Conservation (phyloP, 1,140 invertebrate genomes). For the Anadara kagoshimensis region DNA sequence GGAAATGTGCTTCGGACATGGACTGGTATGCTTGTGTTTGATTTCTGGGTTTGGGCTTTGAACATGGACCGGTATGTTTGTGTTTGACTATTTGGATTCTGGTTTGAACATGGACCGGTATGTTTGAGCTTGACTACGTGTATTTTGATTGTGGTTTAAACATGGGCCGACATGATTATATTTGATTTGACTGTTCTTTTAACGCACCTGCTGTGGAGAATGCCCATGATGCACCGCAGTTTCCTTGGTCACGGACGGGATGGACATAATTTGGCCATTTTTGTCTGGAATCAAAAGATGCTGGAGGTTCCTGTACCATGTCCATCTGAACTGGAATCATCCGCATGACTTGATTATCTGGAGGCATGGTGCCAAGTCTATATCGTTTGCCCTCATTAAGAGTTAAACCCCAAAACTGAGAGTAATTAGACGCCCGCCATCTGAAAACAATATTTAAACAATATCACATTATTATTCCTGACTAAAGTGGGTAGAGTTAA, state of each 20-base stretch:
- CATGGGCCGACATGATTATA: too few species aligned
- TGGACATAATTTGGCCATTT: conserved; percentile 85
- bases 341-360: conserved; percentile 70
- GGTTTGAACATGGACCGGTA: too few species aligned
- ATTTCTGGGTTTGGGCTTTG: too few species aligned
- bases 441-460: conserved; percentile 49
- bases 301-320: conserved; percentile 57
- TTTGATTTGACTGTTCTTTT: too few species aligned
- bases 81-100: too few species aligned
- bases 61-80: too few species aligned
- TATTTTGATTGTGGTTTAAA: too few species aligned
- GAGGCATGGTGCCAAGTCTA: conserved; percentile 81
- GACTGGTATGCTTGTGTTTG: too few species aligned
- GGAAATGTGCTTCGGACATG: too few species aligned
- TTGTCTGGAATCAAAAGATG: conserved; percentile 83
- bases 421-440: conserved; percentile 89
- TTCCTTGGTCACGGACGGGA: conserved; percentile 88
- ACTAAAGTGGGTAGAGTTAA: background rate
- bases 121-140: too few species aligned
- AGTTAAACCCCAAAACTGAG: conserved; percentile 87
- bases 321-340: conserved; percentile 75
- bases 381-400: conserved; percentile 85
- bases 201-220: conserved; percentile 83
- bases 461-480: background rate
- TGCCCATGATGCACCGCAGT: conserved; percentile 94